A percentile compares a stretch with the other conserved stretches of the same genome.
Evolutionary conservation across 2,113 vertebrate genomes (phyloP).

Genomic region (Psittacus erithacus): DNA sequence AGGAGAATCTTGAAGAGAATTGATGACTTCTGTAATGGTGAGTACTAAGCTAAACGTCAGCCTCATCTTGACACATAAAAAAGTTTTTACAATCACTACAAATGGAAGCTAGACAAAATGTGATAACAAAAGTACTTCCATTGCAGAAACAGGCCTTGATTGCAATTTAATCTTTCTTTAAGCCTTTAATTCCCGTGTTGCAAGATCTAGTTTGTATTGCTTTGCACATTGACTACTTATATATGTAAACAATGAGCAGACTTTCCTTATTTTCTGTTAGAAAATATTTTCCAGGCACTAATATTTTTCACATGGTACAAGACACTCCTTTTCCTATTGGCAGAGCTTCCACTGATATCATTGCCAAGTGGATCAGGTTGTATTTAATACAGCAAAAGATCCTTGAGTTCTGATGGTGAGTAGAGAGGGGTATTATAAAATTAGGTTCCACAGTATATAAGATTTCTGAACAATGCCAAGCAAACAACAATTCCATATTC

Average conservation of each 20-base stretch:
- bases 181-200: neutral
- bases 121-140: neutral
- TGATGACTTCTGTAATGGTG: neutral
- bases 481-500: neutral
- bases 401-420: neutral
- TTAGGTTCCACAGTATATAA: neutral
- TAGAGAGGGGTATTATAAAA: neutral
- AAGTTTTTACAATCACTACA: neutral
- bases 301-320: neutral
- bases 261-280: neutral
- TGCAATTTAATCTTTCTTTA: neutral
- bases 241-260: neutral
- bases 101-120: neutral
- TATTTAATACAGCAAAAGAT: neutral
- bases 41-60: neutral
- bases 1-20: neutral
- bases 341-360: neutral
- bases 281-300: slow-evolving; percentile 12
- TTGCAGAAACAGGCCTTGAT: neutral
- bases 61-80: neutral
- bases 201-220: neutral
- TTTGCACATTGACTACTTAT: neutral
- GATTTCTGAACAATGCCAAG: neutral
- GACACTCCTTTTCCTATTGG: neutral
- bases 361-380: neutral